Evolutionary conservation across 92 coral and sea anemone genomes (phyloP).

Genomic region (Phenganax subtilis): DNA sequence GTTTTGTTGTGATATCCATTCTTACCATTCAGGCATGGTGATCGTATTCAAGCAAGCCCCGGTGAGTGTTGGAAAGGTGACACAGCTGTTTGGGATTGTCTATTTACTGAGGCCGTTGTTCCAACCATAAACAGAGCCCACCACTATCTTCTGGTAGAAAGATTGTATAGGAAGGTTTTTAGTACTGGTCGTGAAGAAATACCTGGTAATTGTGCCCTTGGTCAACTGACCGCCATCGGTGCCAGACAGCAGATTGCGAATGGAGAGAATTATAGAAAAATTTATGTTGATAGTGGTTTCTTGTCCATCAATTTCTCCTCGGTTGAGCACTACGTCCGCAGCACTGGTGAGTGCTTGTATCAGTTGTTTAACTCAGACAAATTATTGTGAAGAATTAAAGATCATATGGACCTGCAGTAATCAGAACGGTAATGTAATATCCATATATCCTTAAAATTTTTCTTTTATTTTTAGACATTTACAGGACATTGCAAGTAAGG

Average conservation of each 20-base stretch:
- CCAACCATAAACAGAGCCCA: slow-evolving; percentile 78
- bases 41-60: slow-evolving; percentile 62
- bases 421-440: background rate
- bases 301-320: slow-evolving; percentile 61
- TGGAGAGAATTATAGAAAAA: slow-evolving; percentile 60
- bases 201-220: slow-evolving; percentile 80
- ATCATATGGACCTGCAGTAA: no score
- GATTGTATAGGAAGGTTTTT: slow-evolving; percentile 78
- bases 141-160: slow-evolving; percentile 62
- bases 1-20: background rate
- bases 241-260: slow-evolving; percentile 60
- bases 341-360: slow-evolving; percentile 64
- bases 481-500: slow-evolving; percentile 64
- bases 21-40: slow-evolving; percentile 71
- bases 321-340: slow-evolving; percentile 60
- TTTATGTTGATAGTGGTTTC: slow-evolving; percentile 72
- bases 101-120: slow-evolving; percentile 70
- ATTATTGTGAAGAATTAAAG: no score
- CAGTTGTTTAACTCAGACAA: background rate
- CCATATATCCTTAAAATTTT: background rate
- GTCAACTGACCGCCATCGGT: slow-evolving; percentile 73
- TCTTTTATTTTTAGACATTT: slow-evolving; percentile 42
- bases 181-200: slow-evolving; percentile 62
- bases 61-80: slow-evolving; percentile 81
- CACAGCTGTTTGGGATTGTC: slow-evolving; percentile 81